Percentiles rank a stretch among this genome's conserved stretches.
phyloP scores from a whole-genome alignment of 2,888 invertebrate genomes.

The Acrocera orbiculus region DNA sequence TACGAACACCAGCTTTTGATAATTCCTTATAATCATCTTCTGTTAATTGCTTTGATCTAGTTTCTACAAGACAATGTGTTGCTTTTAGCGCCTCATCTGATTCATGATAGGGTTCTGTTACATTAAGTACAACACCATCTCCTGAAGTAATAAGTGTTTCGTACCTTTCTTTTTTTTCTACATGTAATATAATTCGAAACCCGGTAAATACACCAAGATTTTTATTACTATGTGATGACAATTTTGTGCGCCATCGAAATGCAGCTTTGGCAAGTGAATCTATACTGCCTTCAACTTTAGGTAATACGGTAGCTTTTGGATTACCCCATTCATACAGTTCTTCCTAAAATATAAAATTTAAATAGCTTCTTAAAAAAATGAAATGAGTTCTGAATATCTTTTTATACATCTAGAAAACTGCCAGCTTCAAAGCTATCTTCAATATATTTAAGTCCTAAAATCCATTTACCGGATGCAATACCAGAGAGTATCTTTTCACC shows the following conservation, averaged over 20 bases:
- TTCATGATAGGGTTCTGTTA: slow-evolving; percentile 18
- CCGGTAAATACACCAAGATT: slow-evolving; percentile 37
- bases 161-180: slow-evolving; percentile 44
- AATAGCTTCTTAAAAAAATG: no score
- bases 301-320: slow-evolving; percentile 36
- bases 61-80: slow-evolving; percentile 28
- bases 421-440: slow-evolving; percentile 37
- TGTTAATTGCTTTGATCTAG: slow-evolving; percentile 20
- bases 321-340: slow-evolving; percentile 76
- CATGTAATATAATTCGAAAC: slow-evolving; percentile 38
- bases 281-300: slow-evolving; percentile 31
- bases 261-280: slow-evolving; percentile 40
- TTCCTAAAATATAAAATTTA: slow-evolving; percentile 37
- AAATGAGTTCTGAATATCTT: not conserved
- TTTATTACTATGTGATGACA: slow-evolving; percentile 29
- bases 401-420: slow-evolving; percentile 2
- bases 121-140: slow-evolving; percentile 47
- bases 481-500: slow-evolving; percentile 79
- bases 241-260: slow-evolving; percentile 49
- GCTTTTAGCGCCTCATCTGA: slow-evolving; percentile 15
- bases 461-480: slow-evolving; percentile 78
- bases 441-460: slow-evolving; percentile 64
- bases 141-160: slow-evolving; percentile 59
- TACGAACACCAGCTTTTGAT: slow-evolving; percentile 17
- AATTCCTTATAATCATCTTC: slow-evolving; percentile 19